Conservation (phyloP, 2,797 vertebrate genomes). For the Cyclopterus lumpus region DNA sequence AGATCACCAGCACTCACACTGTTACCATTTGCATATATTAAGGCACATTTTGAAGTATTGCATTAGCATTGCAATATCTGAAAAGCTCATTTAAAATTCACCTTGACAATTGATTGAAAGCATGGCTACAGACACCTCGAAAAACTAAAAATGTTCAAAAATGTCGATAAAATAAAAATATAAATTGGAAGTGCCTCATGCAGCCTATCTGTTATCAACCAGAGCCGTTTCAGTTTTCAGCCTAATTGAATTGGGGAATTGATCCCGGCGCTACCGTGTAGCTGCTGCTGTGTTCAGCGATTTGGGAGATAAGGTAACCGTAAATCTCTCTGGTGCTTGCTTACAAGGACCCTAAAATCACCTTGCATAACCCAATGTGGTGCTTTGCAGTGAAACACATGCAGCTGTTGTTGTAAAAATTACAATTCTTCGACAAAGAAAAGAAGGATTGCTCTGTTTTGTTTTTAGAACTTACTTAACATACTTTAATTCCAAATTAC, state of each 20-base stretch:
- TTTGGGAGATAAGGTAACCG: conserved; percentile 48
- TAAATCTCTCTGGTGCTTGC: conserved; percentile 26
- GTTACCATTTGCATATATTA: neutral
- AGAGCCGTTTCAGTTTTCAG: conserved; percentile 48
- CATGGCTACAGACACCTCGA: no score
- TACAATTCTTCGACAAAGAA: accelerated
- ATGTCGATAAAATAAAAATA: no score
- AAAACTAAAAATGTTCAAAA: neutral
- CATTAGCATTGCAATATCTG: neutral
- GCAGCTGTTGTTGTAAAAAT: neutral
- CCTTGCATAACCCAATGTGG: conserved; percentile 44
- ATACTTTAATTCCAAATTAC: neutral
- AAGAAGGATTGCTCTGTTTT: neutral
- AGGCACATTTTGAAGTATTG: neutral
- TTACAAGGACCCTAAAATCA: conserved; percentile 36
- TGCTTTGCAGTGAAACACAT: conserved; percentile 24
- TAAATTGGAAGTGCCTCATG: neutral
- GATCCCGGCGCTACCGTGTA: conserved; percentile 6
- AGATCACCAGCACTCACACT: neutral
- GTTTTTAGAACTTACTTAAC: conserved; percentile 5
- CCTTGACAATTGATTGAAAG: neutral
- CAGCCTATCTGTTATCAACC: conserved; percentile 10
- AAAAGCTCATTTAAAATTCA: neutral
- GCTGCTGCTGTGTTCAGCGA: conserved; percentile 45
- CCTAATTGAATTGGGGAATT: conserved; percentile 51